Conservation (phyloP, 37 sponge, comb jelly and placozoan genomes). For the Bolinopsis microptera region DNA sequence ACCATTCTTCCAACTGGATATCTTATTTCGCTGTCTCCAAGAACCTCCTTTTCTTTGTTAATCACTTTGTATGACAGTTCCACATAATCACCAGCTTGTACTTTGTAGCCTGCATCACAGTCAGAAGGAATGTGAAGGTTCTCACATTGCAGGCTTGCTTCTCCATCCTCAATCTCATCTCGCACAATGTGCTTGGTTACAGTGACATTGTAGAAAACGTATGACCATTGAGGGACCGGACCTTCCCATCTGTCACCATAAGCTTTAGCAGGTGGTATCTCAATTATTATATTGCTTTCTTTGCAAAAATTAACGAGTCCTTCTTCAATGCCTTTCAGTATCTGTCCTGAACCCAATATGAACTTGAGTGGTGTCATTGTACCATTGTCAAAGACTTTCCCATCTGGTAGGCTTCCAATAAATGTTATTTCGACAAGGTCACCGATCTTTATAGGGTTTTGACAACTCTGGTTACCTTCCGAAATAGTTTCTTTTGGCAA, state of each 20-base stretch:
- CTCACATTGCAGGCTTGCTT: neutral
- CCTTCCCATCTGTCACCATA: conserved; percentile 36
- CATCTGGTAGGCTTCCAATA: conserved; percentile 41
- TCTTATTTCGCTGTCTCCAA: conserved; percentile 24
- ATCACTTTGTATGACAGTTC: conserved; percentile 6
- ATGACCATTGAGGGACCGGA: conserved; percentile 61
- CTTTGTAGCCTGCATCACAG: neutral
- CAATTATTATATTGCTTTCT: neutral
- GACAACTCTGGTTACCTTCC: neutral
- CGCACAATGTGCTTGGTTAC: neutral
- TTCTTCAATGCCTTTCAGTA: conserved; percentile 36
- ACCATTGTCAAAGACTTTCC: conserved; percentile 40
- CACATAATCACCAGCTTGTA: conserved; percentile 26
- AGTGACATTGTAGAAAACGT: conserved; percentile 47
- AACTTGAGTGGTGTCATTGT: neutral
- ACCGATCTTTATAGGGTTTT: neutral
- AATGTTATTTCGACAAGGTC: neutral
- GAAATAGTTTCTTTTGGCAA: neutral
- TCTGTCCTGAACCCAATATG: conserved; percentile 3
- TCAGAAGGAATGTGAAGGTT: neutral
- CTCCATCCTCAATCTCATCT: neutral
- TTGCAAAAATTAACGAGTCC: conserved; percentile 21
- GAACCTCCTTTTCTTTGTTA: neutral
- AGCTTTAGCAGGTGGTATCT: conserved; percentile 19
- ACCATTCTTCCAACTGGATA: conserved; percentile 52